Base-by-base conservation (phyloP, 2,113 vertebrate species). In the Brachypteracias leptosomus region DNA sequence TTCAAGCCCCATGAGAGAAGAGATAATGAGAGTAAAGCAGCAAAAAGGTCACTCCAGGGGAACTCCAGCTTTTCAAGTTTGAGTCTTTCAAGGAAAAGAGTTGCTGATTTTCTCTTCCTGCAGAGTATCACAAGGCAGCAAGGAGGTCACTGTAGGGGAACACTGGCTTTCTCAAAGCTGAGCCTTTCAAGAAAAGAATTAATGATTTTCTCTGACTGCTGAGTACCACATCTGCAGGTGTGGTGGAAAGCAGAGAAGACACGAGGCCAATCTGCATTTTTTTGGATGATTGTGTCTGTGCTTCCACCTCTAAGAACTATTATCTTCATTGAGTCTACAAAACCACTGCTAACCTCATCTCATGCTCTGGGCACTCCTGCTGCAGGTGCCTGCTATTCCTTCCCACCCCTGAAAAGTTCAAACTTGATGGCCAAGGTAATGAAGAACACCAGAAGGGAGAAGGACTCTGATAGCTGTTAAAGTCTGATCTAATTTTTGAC, bases 31-130 rank as follows among this genome's bases (percentile, higher is more conserved):
- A 95, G 94, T 85, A 92, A 89, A 92, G 80, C 61, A 81, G 89
- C 73, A 85, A 87, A 90, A 90, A 84, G 73, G 93, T 93, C 91
- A 93, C 61, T 57, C 29, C 16, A 92, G 61, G 42, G 74, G 65
- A 93, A 81, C 93, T 89, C 91, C 17, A 61, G 68, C 88, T 95
- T 95, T 95, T 96, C 91, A 93, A 92, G 95, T 90, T 66, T 22
- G 61, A 95, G 91, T n/a, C 80, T 97, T 97, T 95, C 73, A 95
- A 97, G 94, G 93, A 84, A n/a, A 96, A 89, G 91, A 85, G 66
- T 40, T 89, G 74, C 76, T 87, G 91, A 94, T 95, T 95, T 95
- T 93, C 84, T 93, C 89, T 93, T 92, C 87, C 94, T 95, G 89
- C 52, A 68, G 84, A 96, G 94, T 95, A 96, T 92, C 93, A 92